These are phyloP conservation scores for Lytechinus variegatus DNA, from an alignment of 35 echinoderm and acorn worm species.

Conservation along the genomic window DNA sequence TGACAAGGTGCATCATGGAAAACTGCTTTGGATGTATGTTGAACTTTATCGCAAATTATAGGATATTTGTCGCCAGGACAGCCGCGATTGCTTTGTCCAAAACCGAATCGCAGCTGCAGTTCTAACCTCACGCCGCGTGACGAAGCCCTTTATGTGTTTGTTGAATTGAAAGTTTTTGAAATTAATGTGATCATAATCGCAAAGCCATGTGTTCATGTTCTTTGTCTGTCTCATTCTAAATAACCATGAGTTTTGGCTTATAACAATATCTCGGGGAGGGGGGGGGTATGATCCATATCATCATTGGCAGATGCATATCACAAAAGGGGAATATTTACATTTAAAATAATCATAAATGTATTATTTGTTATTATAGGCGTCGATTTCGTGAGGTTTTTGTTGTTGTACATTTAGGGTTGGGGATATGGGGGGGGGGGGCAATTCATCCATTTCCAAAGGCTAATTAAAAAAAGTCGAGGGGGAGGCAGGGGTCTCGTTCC, in stretches of 20 bases:
- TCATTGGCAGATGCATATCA: background rate
- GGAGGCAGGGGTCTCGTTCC: no score
- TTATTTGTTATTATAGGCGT: no score
- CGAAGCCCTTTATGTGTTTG: background rate
- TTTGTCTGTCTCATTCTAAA: background rate
- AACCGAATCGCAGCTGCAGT: background rate
- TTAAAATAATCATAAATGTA: no score
- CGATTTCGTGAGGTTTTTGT: no score
- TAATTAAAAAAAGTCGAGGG: no score
- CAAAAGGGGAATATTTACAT: background rate
- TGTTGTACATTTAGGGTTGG: no score
- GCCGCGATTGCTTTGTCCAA: background rate
- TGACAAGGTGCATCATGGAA: no score
- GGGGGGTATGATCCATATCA: background rate
- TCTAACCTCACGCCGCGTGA: background rate
- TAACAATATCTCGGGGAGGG: background rate
- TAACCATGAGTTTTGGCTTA: background rate
- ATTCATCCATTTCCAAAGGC: no score
- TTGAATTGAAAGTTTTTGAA: background rate
- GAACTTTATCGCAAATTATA: constrained; percentile 5
- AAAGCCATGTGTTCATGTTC: background rate
- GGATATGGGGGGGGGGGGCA: no score
- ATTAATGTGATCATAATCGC: constrained; percentile 12
- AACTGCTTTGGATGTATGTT: background rate
- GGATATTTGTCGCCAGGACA: background rate